phyloP scores from a whole-genome alignment of 2,888 invertebrate genomes.

The Matsumyia berberina region DNA sequence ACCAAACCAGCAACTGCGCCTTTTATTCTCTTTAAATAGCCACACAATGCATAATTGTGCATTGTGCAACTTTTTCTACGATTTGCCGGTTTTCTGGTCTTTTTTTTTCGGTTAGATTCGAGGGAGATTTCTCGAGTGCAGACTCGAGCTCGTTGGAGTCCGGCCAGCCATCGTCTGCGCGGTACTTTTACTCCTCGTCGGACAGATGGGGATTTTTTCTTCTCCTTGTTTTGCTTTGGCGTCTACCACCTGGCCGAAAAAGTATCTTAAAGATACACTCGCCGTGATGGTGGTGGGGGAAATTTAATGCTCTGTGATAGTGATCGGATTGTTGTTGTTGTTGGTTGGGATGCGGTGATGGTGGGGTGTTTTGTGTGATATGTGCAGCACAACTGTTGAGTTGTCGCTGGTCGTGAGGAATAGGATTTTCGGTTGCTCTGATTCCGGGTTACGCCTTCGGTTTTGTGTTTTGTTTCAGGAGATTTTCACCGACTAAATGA shows the following conservation, averaged over 20 bases:
- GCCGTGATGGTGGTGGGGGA: slow-evolving; percentile 35
- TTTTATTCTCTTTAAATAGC: slow-evolving; percentile 61
- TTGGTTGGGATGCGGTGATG: slow-evolving; percentile 28
- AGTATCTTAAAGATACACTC: slow-evolving; percentile 59
- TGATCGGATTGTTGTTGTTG: slow-evolving; percentile 61
- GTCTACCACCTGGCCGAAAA: slow-evolving; percentile 65
- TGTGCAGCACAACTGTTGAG: slow-evolving; percentile 53
- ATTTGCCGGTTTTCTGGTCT: slow-evolving; percentile 18
- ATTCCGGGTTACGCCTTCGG: slow-evolving; percentile 75
- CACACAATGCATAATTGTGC: slow-evolving; percentile 74
- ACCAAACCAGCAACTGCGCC: slow-evolving; percentile 53
- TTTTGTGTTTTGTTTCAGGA: slow-evolving; percentile 33
- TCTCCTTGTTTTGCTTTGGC: slow-evolving; percentile 40
- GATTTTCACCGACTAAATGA: no score
- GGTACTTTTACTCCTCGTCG: slow-evolving; percentile 69
- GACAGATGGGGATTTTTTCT: slow-evolving; percentile 70
- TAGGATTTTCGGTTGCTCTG: slow-evolving; percentile 62
- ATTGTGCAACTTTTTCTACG: slow-evolving; percentile 70
- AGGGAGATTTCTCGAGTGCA: slow-evolving; percentile 46
- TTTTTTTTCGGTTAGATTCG: slow-evolving; percentile 33
- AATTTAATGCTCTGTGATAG: slow-evolving; percentile 70
- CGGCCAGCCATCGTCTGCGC: slow-evolving; percentile 9
- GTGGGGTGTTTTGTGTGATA: slow-evolving; percentile 46
- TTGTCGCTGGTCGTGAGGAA: slow-evolving; percentile 65
- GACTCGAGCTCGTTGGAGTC: slow-evolving; percentile 29